These are phyloP conservation scores for Notolabrus celidotus DNA, from an alignment of 2,797 vertebrate genomes.

Conservation along the genomic window DNA sequence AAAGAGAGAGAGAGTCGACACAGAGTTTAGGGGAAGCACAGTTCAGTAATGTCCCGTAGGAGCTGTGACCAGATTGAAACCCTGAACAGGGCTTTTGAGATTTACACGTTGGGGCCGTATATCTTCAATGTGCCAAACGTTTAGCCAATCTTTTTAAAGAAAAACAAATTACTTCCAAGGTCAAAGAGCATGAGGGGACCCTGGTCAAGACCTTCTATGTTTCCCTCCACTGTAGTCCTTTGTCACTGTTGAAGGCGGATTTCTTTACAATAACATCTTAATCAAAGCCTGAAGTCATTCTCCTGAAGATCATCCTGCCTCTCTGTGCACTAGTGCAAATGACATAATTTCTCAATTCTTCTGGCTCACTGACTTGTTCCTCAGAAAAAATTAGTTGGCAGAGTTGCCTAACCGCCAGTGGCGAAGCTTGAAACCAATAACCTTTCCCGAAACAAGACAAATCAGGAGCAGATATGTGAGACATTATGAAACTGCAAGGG, in stretches of 20 bases:
- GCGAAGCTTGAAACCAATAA: slow-evolving; percentile 22
- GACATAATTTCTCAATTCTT: slow-evolving; percentile 79
- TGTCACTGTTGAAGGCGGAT: slow-evolving; percentile 84
- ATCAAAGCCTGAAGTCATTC: slow-evolving; percentile 83
- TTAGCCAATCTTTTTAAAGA: slow-evolving; percentile 77
- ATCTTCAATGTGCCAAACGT: slow-evolving; percentile 72
- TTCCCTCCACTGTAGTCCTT: slow-evolving; percentile 67
- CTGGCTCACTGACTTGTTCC: slow-evolving; percentile 57
- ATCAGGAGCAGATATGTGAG: too few relatives aligned
- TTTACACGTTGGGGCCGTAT: slow-evolving; percentile 75
- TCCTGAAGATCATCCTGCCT: slow-evolving; percentile 61
- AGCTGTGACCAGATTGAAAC: slow-evolving; percentile 58
- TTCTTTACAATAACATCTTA: slow-evolving; percentile 86
- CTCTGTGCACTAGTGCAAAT: slow-evolving; percentile 66
- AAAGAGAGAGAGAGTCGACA: slow-evolving; percentile 27
- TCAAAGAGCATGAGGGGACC: slow-evolving; percentile 70
- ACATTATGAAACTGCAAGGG: too few relatives aligned
- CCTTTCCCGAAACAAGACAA: too few relatives aligned
- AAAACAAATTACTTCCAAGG: slow-evolving; percentile 81
- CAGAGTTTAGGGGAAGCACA: slow-evolving; percentile 18
- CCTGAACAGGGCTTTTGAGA: slow-evolving; percentile 68
- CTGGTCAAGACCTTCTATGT: slow-evolving; percentile 75
- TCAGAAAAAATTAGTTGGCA: slow-evolving; percentile 67
- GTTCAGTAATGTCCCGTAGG: slow-evolving; percentile 62
- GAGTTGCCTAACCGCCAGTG: slow-evolving; percentile 69